Conservation (phyloP, 2,113 vertebrate species). For the Scopus umbretta region DNA sequence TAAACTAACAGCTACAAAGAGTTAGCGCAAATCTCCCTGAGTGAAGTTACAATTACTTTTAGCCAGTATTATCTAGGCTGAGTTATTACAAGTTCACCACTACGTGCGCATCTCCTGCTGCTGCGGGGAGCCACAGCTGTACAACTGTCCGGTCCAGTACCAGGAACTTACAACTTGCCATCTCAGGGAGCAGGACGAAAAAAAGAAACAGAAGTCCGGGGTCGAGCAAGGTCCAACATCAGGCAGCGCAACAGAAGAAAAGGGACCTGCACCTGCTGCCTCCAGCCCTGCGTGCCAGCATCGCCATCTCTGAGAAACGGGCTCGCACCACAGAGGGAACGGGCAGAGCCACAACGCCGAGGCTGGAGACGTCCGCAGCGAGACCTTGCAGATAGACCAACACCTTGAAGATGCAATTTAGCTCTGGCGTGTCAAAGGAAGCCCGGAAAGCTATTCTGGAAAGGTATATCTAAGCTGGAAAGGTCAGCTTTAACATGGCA, state of each 20-base stretch:
- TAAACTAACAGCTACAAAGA: not conserved
- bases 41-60: not conserved
- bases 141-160: accelerated
- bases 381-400: not conserved
- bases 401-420: not conserved
- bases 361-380: not conserved
- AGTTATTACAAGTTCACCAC: not conserved
- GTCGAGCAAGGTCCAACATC: not conserved
- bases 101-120: not conserved
- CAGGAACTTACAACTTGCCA: not conserved
- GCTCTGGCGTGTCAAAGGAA: not conserved
- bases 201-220: not conserved
- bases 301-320: accelerated
- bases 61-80: not conserved
- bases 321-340: not conserved
- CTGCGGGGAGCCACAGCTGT: not conserved
- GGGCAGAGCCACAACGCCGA: not conserved
- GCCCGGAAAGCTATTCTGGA: not conserved
- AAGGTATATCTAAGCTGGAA: no score
- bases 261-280: not conserved
- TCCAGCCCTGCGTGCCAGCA: not conserved
- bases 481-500: not conserved
- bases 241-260: not conserved
- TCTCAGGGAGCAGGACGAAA: not conserved
- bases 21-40: no score